Conservation (phyloP, 2,113 vertebrate species). For the Lepisosteus oculatus region DNA sequence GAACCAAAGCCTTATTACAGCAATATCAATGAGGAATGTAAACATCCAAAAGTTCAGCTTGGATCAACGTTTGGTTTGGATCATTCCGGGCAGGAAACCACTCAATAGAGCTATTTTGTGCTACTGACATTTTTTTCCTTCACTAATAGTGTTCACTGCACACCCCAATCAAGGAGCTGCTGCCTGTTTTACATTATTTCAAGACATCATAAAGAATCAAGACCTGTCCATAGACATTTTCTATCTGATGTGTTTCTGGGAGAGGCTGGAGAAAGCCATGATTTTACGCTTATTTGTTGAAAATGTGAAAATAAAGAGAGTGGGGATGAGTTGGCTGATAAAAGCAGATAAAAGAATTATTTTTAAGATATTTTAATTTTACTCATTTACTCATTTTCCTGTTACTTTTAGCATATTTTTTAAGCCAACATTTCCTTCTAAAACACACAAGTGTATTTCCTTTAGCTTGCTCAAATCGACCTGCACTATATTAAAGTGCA, state of each 20-base stretch:
- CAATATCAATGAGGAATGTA: constrained; percentile 31
- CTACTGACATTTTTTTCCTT: constrained; percentile 7
- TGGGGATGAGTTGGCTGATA: too few relatives aligned
- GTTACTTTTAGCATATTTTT: too few relatives aligned
- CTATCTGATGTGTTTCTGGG: neutral
- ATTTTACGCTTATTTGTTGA: too few relatives aligned
- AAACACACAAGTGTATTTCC: too few relatives aligned
- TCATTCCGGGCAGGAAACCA: constrained; percentile 5
- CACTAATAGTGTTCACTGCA: constrained; percentile 6
- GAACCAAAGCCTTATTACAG: constrained; percentile 25
- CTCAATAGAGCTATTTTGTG: constrained; percentile 26
- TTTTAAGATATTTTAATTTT: too few relatives aligned
- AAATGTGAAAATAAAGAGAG: too few relatives aligned
- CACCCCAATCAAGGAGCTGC: neutral
- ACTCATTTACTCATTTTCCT: too few relatives aligned
- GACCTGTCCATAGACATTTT: neutral
- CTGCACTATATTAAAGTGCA: too few relatives aligned
- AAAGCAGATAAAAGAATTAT: too few relatives aligned
- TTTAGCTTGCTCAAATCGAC: too few relatives aligned
- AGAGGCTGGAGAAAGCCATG: neutral
- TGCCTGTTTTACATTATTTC: constrained; percentile 29
- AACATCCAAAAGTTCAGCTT: constrained; percentile 44
- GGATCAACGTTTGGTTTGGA: constrained; percentile 69
- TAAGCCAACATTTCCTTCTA: too few relatives aligned
- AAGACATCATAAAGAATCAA: constrained; percentile 18